A percentile compares a stretch with the other conserved stretches of the same genome.
phyloP scores from a whole-genome alignment of 2,888 invertebrate species.

The Crocallis elinguaria region DNA sequence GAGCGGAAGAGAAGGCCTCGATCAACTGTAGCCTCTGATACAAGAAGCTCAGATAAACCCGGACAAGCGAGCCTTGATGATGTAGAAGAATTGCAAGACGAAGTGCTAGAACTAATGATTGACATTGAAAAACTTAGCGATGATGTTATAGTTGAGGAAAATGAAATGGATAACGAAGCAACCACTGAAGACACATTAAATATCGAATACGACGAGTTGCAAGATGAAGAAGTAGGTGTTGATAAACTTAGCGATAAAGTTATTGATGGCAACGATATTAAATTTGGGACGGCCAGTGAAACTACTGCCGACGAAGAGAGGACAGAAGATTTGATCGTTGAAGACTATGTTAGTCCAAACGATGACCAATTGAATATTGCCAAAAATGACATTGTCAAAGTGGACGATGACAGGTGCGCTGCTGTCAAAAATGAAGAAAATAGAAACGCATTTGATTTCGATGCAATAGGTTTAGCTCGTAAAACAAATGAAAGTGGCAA shows the following conservation, averaged over 20 bases:
- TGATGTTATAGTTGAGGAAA: slow-evolving; percentile 36
- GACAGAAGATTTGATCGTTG: slow-evolving; percentile 2
- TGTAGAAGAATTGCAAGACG: slow-evolving; percentile 74
- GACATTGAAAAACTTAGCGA: slow-evolving; percentile 18
- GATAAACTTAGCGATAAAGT: not conserved
- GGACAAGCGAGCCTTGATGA: slow-evolving; percentile 77
- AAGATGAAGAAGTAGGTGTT: not conserved
- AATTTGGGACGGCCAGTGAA: slow-evolving; percentile 9
- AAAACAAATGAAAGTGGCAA: not conserved
- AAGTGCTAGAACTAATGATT: slow-evolving; percentile 39
- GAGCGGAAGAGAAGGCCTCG: slow-evolving; percentile 21
- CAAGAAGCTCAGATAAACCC: slow-evolving; percentile 48
- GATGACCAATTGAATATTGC: slow-evolving; percentile 4
- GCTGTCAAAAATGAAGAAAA: too few species aligned
- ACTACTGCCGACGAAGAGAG: not conserved
- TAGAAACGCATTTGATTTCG: too few species aligned
- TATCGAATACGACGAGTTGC: slow-evolving; percentile 19
- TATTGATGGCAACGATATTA: slow-evolving; percentile 2
- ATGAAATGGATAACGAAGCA: slow-evolving; percentile 37
- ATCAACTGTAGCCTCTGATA: slow-evolving; percentile 35
- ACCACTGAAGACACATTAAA: slow-evolving; percentile 27
- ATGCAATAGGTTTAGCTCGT: not conserved
- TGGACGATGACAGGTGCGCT: not conserved
- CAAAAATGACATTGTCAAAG: not conserved
- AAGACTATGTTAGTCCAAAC: not conserved